phyloP scores from a whole-genome alignment of 2,113 vertebrate genomes.

The Epinephelus cyanopodus region DNA sequence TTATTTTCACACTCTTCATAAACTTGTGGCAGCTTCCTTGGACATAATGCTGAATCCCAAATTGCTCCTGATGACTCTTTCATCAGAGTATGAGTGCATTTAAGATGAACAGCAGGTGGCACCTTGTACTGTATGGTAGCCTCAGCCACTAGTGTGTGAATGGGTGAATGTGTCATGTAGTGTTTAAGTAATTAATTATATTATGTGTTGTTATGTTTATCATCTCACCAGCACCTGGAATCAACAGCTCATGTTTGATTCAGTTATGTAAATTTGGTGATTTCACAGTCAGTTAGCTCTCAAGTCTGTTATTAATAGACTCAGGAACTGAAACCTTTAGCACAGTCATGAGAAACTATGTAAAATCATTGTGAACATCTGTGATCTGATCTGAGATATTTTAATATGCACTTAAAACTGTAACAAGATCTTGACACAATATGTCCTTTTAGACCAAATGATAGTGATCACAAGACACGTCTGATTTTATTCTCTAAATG shows the following conservation, averaged over 20 bases:
- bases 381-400: conserved; percentile 61
- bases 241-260: conserved; percentile 14
- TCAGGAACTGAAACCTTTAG: conserved; percentile 31
- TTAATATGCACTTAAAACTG: conserved; percentile 35
- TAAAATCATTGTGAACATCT: conserved; percentile 10
- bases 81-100: too few species aligned
- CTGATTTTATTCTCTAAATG: not conserved
- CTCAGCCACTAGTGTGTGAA: too few species aligned
- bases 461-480: not conserved
- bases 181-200: too few species aligned
- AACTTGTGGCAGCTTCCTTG: too few species aligned
- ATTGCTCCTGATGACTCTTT: too few species aligned
- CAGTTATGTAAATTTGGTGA: conserved; percentile 24
- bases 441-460: conserved; percentile 63
- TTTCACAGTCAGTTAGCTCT: conserved; percentile 8
- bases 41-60: too few species aligned
- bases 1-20: too few species aligned
- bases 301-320: not conserved
- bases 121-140: too few species aligned
- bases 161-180: too few species aligned
- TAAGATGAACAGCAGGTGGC: too few species aligned
- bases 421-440: not conserved
- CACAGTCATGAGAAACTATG: conserved; percentile 19
- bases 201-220: too few species aligned
- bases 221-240: conserved; percentile 36